These are phyloP conservation scores for Gorsachius magnificus DNA, from an alignment of 2,797 vertebrate genomes.

Conservation along the genomic window DNA sequence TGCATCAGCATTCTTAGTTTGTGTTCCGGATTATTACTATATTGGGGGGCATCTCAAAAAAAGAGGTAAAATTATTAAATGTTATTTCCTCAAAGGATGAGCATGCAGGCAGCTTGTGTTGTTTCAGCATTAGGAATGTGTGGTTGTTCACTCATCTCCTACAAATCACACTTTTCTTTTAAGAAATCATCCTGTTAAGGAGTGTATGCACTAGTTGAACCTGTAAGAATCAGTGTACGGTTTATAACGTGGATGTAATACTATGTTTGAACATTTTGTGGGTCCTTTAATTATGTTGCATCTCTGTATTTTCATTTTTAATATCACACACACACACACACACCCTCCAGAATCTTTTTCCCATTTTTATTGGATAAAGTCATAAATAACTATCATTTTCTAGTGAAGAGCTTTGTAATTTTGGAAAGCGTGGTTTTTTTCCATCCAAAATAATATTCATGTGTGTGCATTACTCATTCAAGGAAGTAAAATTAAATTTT, in stretches of 20 bases:
- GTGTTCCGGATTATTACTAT: background rate
- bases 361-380: background rate
- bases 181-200: background rate
- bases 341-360: no score
- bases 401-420: background rate
- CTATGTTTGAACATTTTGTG: background rate
- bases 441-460: background rate
- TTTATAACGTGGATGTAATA: background rate
- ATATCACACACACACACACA: background rate
- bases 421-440: background rate
- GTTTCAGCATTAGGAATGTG: background rate
- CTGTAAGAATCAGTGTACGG: background rate
- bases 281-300: background rate
- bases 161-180: background rate
- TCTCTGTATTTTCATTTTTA: background rate
- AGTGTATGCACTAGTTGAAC: background rate
- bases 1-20: background rate
- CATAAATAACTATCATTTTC: background rate
- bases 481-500: background rate
- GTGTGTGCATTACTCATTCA: background rate
- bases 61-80: background rate
- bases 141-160: background rate
- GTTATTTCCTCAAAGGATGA: background rate
- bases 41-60: background rate
- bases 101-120: background rate